Conservation (phyloP, 2,113 vertebrate species). For the Chauna torquata region DNA sequence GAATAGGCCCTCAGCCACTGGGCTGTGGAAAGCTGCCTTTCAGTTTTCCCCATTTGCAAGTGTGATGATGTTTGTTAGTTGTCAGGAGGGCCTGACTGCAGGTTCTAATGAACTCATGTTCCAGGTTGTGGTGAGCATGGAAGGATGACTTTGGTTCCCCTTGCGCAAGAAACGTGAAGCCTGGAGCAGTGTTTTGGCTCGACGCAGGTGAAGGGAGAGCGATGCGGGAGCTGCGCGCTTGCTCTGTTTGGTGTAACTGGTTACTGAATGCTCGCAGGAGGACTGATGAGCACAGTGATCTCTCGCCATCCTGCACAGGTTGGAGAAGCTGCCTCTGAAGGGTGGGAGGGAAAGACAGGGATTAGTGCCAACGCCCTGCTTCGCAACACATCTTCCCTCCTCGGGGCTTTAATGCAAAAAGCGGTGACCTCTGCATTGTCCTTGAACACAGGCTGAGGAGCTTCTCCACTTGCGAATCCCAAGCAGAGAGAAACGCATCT, state of each 20-base stretch:
- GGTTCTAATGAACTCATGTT: not conserved
- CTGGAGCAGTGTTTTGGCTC: not conserved
- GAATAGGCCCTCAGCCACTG: not conserved
- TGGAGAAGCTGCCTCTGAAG: not conserved
- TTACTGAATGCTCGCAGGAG: not conserved
- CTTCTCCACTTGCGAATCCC: not conserved
- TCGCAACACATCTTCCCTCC: accelerated
- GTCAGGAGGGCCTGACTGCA: not conserved
- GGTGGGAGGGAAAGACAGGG: not conserved
- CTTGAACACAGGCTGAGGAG: not conserved
- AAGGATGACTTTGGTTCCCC: accelerated
- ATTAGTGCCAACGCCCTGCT: not conserved
- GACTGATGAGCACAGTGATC: accelerated
- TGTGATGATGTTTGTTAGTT: not conserved
- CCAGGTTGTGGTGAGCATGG: not conserved
- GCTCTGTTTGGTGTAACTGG: not conserved
- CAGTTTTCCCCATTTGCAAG: accelerated
- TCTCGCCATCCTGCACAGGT: not conserved
- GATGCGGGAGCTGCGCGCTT: not conserved
- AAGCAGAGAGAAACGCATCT: not conserved
- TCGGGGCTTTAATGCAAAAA: not conserved
- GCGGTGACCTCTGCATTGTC: not conserved
- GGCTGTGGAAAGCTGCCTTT: not conserved
- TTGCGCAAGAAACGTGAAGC: not conserved
- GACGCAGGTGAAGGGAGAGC: accelerated